phyloP scores from a whole-genome alignment of 2,888 invertebrate species.

The Portevinia maculata region DNA sequence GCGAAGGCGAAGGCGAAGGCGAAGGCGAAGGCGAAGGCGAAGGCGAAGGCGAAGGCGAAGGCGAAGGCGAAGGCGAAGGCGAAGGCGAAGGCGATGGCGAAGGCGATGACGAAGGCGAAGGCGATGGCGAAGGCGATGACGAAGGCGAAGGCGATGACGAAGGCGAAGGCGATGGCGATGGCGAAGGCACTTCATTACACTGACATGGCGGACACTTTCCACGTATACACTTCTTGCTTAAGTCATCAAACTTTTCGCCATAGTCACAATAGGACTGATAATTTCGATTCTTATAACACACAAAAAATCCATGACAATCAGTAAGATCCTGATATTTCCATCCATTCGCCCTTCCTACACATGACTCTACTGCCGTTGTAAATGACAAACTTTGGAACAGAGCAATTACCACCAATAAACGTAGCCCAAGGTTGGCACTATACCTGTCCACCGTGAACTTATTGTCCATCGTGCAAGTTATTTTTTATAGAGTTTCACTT shows the following conservation, averaged over 20 bases:
- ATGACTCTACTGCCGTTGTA: slow-evolving; percentile 1
- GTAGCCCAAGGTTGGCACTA: background rate
- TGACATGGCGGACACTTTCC: slow-evolving; percentile 74
- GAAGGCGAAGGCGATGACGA: background rate
- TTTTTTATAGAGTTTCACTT: background rate
- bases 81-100: background rate
- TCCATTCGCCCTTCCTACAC: slow-evolving; percentile 39
- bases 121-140: background rate
- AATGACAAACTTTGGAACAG: slow-evolving; percentile 2
- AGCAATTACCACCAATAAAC: background rate
- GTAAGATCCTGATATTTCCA: slow-evolving; percentile 53
- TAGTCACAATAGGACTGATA: slow-evolving; percentile 44
- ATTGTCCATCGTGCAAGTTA: background rate
- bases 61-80: background rate
- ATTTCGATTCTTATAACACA: slow-evolving; percentile 40
- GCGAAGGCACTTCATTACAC: slow-evolving; percentile 15
- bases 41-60: background rate
- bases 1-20: background rate
- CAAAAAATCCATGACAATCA: slow-evolving; percentile 70
- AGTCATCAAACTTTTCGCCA: slow-evolving; percentile 56
- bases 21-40: background rate
- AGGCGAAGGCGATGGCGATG: background rate
- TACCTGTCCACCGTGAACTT: background rate
- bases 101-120: background rate
- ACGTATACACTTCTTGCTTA: slow-evolving; percentile 30